Conservation (phyloP, 2,113 vertebrate species). For the Haliaeetus leucogaster region DNA sequence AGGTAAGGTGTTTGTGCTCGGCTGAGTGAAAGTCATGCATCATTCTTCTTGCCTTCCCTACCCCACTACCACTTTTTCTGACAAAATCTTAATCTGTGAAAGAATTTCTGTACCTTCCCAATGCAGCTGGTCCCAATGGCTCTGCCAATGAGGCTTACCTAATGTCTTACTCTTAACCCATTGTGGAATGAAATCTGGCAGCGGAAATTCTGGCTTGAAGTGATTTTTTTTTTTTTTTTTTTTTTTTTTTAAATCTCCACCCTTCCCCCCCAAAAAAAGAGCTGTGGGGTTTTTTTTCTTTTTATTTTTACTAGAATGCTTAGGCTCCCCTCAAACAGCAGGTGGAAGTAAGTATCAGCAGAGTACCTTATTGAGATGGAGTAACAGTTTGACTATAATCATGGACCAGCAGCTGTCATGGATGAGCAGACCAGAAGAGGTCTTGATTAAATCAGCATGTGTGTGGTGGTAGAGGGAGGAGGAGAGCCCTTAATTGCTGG, state of each 20-base stretch:
- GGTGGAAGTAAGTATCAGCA: background rate
- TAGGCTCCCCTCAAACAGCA: background rate
- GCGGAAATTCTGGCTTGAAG: background rate
- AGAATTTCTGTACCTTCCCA: background rate
- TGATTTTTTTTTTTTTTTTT: background rate
- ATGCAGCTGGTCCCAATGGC: background rate
- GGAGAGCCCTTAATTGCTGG: background rate
- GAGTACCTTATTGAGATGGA: background rate
- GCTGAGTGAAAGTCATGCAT: background rate
- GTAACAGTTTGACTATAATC: background rate
- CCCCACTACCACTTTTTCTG: background rate
- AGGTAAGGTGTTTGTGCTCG: background rate
- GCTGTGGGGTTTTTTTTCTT: too few species aligned
- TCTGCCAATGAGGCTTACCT: background rate
- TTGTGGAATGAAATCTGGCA: background rate
- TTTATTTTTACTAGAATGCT: background rate
- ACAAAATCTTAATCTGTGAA: background rate
- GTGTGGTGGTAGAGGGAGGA: background rate
- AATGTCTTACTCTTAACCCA: background rate
- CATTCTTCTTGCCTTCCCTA: background rate
- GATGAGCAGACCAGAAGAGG: background rate
- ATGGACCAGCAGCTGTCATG: background rate
- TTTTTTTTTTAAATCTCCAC: background rate
- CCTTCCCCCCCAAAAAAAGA: background rate
- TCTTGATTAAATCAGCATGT: background rate